These are phyloP conservation scores for Ectemnius continuus DNA, from an alignment of 2,888 invertebrate genomes.

Conservation along the genomic window DNA sequence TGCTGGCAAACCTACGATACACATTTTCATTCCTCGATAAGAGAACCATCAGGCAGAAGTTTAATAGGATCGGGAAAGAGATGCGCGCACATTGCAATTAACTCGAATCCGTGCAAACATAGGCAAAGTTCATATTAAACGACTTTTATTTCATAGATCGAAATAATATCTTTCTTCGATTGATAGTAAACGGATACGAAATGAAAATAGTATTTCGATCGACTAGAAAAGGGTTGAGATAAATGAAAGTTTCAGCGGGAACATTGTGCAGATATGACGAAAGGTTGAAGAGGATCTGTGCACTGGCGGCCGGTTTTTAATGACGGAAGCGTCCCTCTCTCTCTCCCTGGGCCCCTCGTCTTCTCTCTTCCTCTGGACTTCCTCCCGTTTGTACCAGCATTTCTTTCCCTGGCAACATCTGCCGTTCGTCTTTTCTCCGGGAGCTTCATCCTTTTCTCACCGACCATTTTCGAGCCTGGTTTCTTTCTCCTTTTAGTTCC, in stretches of 20 bases:
- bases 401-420: conserved; percentile 61
- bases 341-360: conserved; percentile 33
- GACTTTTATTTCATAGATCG: neutral
- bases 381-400: conserved; percentile 62
- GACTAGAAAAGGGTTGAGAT: too few relatives aligned
- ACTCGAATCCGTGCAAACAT: too few relatives aligned
- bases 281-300: conserved; percentile 67
- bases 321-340: conserved; percentile 60
- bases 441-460: conserved; percentile 35
- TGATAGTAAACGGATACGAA: too few relatives aligned
- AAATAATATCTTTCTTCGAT: conserved; percentile 66
- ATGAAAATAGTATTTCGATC: too few relatives aligned
- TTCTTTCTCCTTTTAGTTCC: conserved; percentile 20
- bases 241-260: conserved; percentile 29
- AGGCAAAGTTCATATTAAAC: too few relatives aligned
- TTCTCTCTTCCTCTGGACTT: conserved; percentile 57
- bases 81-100: neutral
- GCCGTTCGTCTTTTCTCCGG: conserved; percentile 59
- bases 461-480: conserved; percentile 20
- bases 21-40: conserved; percentile 41
- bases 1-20: conserved; percentile 41
- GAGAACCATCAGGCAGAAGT: conserved; percentile 16
- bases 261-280: conserved; percentile 62
- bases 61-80: conserved; percentile 17
- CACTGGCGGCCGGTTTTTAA: conserved; percentile 65